Conservation (phyloP, 2,888 invertebrate genomes). For the Drosophila picticornis region DNA sequence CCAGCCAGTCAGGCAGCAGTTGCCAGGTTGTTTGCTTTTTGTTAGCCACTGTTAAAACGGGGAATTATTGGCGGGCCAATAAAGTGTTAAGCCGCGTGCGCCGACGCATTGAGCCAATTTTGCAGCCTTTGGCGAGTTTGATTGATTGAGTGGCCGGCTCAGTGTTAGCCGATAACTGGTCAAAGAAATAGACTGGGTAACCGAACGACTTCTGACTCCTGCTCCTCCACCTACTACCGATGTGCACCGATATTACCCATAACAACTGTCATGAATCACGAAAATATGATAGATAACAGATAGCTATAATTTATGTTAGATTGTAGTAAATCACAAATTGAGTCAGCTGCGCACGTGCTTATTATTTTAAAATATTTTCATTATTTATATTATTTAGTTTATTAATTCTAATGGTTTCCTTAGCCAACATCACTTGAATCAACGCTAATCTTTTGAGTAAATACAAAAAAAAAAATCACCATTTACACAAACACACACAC, state of each 20-base stretch:
- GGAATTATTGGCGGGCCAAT: constrained; percentile 4
- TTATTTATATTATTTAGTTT: neutral
- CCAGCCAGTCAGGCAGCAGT: neutral
- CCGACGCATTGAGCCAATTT: constrained; percentile 23
- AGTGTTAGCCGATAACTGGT: neutral
- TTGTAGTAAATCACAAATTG: neutral
- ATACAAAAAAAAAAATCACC: constrained; percentile 16
- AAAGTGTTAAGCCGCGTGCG: constrained; percentile 37
- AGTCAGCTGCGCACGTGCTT: constrained; percentile 19
- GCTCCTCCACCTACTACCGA: constrained; percentile 7
- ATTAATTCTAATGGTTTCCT: neutral
- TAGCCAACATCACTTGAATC: constrained; percentile 17
- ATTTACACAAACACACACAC: constrained; percentile 6
- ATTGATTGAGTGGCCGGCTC: constrained; percentile 32
- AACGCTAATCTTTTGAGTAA: constrained; percentile 29
- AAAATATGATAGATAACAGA: neutral
- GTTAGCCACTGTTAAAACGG: constrained; percentile 35
- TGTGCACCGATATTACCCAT: constrained; percentile 29
- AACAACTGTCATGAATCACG: constrained; percentile 9
- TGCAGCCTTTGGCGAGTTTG: constrained; percentile 28
- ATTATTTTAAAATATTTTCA: neutral
- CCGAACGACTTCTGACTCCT: neutral
- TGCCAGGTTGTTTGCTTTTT: constrained; percentile 18
- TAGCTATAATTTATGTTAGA: neutral
- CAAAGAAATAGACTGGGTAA: neutral